Evolutionary conservation across 1,140 invertebrate species (phyloP), one percentile per base, ranked within the genome.

Genomic region (Pararge aegeria): DNA sequence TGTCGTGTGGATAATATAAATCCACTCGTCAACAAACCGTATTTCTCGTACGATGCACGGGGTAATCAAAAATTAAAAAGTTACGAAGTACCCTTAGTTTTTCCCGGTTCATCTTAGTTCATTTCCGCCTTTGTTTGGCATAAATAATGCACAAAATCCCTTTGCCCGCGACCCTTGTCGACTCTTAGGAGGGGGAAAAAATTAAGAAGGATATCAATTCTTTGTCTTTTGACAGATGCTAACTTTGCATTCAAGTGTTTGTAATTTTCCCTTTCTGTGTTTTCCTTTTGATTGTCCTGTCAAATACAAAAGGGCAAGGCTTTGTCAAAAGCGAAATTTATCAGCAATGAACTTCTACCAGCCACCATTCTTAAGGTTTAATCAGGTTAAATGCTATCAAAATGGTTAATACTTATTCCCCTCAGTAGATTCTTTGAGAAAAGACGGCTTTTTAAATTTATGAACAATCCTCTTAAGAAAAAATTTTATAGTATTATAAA

Each of bases 71-170:
- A 30, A 30, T 34, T 12, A 34, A 12, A 12, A 3, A 34, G 9
- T 30, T 7, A 30, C 5, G 7, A 34, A 34, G 30, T 34, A 34
- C 3, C 10, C 30, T 7, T n/a, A 34, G 3, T 20, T 7, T 46
- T n/a, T 40, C 18, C 18, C 42, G 5, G 10, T 46, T 12, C 16
- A 10, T 19, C 42, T 46, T 46, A 18, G 42, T 46, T 46, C 42
- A 20, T 20, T 46, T 46, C 16, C 13, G 2, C 20, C 46, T 49
- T 29, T 49, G 46, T 49, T 49, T 27, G 46, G 5, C 46, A 49
- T 49, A 49, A 49, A 49, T 49, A 49, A 49, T 49, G 21, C 46
- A 16, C 13, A 49, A 49, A 49, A n/a, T 46, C 19, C 12, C 21
- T 29, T 49, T 27, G 10, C 2, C n/a, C 10, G 5, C 21, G 46